phyloP scores from a whole-genome alignment of 2,888 invertebrate genomes.

The Calephelis perditalis region DNA sequence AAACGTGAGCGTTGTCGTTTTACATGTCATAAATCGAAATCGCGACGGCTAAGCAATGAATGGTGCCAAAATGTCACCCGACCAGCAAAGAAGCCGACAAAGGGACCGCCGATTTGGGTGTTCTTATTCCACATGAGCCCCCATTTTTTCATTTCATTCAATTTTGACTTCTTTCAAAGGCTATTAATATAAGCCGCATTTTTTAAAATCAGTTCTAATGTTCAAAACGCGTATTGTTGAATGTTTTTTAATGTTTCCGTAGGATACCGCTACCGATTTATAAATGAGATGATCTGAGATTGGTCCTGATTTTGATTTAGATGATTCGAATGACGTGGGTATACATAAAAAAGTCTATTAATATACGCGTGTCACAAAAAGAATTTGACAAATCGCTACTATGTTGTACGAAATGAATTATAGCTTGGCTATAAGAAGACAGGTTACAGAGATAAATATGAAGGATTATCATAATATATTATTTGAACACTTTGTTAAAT shows the following conservation, averaged over 20 bases:
- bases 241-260: constrained; percentile 76
- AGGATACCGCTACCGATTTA: constrained; percentile 76
- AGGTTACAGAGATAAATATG: constrained; percentile 13
- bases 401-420: constrained; percentile 54
- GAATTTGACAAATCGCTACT: constrained; percentile 68
- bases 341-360: constrained; percentile 62
- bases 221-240: constrained; percentile 68
- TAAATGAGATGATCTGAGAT: constrained; percentile 60
- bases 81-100: constrained; percentile 71
- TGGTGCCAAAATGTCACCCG: constrained; percentile 77
- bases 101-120: constrained; percentile 71
- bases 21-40: constrained; percentile 70
- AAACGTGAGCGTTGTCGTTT: constrained; percentile 49
- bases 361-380: constrained; percentile 68
- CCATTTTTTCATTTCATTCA: constrained; percentile 76
- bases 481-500: no score
- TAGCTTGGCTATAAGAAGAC: constrained; percentile 27
- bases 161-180: constrained; percentile 78
- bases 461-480: not conserved
- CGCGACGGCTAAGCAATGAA: constrained; percentile 75
- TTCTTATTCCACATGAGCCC: constrained; percentile 69
- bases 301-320: constrained; percentile 60
- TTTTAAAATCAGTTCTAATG: constrained; percentile 70
- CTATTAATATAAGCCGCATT: constrained; percentile 77
- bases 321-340: constrained; percentile 74